Conservation (phyloP, 2,797 vertebrate species). For the Acipenser ruthenus region DNA sequence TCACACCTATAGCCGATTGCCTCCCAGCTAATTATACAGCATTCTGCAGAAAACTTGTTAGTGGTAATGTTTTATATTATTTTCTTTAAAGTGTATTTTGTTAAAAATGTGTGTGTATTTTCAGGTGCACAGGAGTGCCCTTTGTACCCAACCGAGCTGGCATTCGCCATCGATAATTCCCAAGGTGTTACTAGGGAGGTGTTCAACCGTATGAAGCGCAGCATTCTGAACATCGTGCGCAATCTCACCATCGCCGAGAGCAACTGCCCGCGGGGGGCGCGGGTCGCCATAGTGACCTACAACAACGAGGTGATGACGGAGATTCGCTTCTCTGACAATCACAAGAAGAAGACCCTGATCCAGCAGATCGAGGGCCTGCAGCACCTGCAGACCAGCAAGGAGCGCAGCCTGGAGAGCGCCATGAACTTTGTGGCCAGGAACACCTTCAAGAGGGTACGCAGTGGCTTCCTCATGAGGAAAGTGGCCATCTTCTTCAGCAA, state of each 20-base stretch:
- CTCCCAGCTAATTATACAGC: no score
- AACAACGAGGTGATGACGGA: conserved; percentile 85
- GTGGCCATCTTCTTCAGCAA: conserved; percentile 88
- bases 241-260: conserved; percentile 82
- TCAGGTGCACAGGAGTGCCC: conserved; percentile 86
- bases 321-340: conserved; percentile 79
- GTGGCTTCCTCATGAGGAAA: conserved; percentile 86
- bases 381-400: conserved; percentile 62
- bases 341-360: conserved; percentile 69
- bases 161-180: conserved; percentile 82
- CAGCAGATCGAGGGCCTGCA: conserved; percentile 75
- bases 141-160: conserved; percentile 87
- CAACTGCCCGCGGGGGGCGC: conserved; percentile 87
- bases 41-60: no score
- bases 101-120: no score
- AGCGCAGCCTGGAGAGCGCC: conserved; percentile 69
- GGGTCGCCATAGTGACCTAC: conserved; percentile 82
- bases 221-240: conserved; percentile 56
- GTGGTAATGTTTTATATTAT: no score
- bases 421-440: conserved; percentile 90
- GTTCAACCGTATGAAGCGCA: conserved; percentile 75
- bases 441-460: conserved; percentile 89
- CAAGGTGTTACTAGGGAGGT: conserved; percentile 34
- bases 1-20: no score
- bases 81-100: no score